These are phyloP conservation scores for Drosophila kohkoa DNA, from an alignment of 1,140 invertebrate genomes.

Conservation along the genomic window DNA sequence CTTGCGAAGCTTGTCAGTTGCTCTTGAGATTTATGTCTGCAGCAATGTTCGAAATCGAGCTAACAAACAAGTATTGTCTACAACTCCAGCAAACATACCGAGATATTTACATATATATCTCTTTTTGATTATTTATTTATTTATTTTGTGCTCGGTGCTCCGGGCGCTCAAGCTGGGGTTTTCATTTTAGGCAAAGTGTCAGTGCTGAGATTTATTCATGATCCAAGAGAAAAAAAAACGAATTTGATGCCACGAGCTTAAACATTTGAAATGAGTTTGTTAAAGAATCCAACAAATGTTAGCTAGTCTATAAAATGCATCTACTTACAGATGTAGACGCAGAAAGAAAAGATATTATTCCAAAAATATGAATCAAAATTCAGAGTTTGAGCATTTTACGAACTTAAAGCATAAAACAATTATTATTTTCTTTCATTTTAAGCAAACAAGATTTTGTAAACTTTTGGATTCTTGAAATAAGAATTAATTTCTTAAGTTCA, in stretches of 20 bases:
- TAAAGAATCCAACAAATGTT: neutral
- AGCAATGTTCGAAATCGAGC: slow-evolving; percentile 60
- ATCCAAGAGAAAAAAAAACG: neutral
- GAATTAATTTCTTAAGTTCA: too few species aligned
- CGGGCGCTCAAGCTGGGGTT: slow-evolving; percentile 12
- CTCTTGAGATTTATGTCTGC: slow-evolving; percentile 71
- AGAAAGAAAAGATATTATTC: too few species aligned
- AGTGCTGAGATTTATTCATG: slow-evolving; percentile 18
- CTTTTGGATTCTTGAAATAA: too few species aligned
- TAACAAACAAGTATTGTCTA: slow-evolving; percentile 71
- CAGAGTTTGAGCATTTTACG: too few species aligned
- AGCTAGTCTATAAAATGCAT: too few species aligned
- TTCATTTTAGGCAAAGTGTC: slow-evolving; percentile 32
- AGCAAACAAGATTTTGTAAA: too few species aligned
- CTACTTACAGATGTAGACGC: too few species aligned
- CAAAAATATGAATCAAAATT: too few species aligned
- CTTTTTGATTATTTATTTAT: slow-evolving; percentile 23
- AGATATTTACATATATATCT: slow-evolving; percentile 3
- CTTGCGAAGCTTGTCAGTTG: slow-evolving; percentile 46
- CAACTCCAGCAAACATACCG: slow-evolving; percentile 21
- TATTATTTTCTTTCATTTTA: too few species aligned
- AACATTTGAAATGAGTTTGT: slow-evolving; percentile 6
- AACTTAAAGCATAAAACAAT: too few species aligned
- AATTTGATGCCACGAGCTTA: neutral
- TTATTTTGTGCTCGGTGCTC: slow-evolving; percentile 2